Base-by-base conservation (phyloP, 2,797 vertebrate genomes). In the Coregonus ussuriensis region DNA sequence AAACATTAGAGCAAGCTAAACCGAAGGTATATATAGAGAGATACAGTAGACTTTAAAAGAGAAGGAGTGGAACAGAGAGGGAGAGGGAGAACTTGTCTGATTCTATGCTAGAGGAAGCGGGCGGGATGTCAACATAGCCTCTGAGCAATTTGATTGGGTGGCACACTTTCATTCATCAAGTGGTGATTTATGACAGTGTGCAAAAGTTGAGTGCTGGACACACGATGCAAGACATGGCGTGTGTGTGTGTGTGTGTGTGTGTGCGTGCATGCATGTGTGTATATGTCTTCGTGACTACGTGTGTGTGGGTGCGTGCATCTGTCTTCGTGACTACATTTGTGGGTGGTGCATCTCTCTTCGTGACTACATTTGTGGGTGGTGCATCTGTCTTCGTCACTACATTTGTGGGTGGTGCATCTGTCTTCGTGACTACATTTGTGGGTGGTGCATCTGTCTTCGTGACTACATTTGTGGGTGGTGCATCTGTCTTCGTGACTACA, bases 131-230 rank as follows among this genome's bases (percentile, higher is more conserved):
- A 25, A 25, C 25, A 25, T 25, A 25, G 25, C 25, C 25, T 25
- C 25, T 25, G 25, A 25, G 25, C 25, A 25, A 25, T 25, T 76
- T 82, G 79, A 91, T 87, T 92, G 91, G 89, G 79, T 77, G 77
- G 80, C 73, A 79, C 84, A 33, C 51, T 84, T 88, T 89, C 87
- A 89, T 89, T 91, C 88, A 90, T 79, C 79, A 59, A 74, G 74
- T 85, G 79, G 84, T 77, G 86, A 91, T 92, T 90, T 90, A 88
- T 82, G 85, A 84, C 83, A 82, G 81, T 85, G 84, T 87, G 86
- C 90, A 91, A 83, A 67, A 51, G 76, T 71, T 76, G 79, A 89
- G 80, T 81, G 78, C 80, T 81, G 76, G 79, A 86, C 69, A 71
- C 33, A n/a, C 31, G 31, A 37, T 41, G 31, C 33, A 53, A 13